Evolutionary conservation across 2,113 vertebrate species (phyloP), one percentile per base, ranked within the genome.

Genomic region (Hiodon alosoides): DNA sequence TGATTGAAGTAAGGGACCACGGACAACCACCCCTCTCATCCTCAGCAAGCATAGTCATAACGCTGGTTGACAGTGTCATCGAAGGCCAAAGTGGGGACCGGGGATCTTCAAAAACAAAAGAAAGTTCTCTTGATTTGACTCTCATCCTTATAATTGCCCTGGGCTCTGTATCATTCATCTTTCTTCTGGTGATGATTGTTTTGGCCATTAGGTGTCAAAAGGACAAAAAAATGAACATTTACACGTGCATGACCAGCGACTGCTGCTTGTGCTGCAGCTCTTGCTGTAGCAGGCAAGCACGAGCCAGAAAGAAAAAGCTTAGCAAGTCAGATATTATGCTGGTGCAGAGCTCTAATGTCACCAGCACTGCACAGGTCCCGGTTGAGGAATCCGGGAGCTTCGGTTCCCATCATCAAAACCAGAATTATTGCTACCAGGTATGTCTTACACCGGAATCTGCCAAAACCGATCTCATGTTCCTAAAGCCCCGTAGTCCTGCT

Each of bases 351-450:
- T 87, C 91, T 74, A 90, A 89, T 60, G 91, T 87, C 5, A 90
- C 87, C 72, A 91, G 89, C 81, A 85, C 89, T 13, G 79, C 91
- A 71, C 91, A 97, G 80, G 93, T 92, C 78, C 93, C 94, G 0
- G 92, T 92, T 79, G 94, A 95, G 86, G 94, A 96, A 76, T 91
- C 93, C 11, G 95, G 95, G 50, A 92, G 89, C 85, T 98, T 98
- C 17, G 90, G 94, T 71, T 95, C 94, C 62, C 94, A 95, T 76
- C 95, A 95, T 81, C 96, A 94, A 84, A 96, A 93, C 83, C 96
- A 98, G 91, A 98, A 98, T 86, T 98, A 97, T 87, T 98, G 96
- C 86, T 98, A 98, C 87, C 97, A 98, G 90, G 97, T 98, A 84
- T 98, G 96, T 91, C 93, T 98, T 86, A 97, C 96, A 9, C 97